Evolutionary conservation across 2,797 vertebrate species (phyloP).

Genomic region (Emys orbicularis): DNA sequence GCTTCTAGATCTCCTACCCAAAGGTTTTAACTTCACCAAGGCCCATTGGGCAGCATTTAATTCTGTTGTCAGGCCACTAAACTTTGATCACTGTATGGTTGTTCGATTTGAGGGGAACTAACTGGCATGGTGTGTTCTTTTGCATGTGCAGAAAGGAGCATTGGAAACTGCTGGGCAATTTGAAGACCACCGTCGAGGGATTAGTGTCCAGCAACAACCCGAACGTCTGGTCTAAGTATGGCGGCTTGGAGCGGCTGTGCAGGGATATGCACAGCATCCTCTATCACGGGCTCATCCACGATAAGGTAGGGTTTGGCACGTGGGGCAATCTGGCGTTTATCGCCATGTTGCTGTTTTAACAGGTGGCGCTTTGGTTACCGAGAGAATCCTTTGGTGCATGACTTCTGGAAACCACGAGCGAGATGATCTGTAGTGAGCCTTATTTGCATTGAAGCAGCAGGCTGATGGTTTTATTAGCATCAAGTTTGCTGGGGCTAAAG

Average conservation of each 20-base stretch:
- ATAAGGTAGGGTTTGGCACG: slow-evolving; percentile 85
- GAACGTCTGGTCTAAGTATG: slow-evolving; percentile 97
- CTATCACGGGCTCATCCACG: slow-evolving; percentile 92
- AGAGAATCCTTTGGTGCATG: not conserved
- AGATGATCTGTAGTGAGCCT: not conserved
- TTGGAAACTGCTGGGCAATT: slow-evolving; percentile 94
- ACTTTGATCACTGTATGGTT: not conserved
- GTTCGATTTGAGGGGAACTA: not conserved
- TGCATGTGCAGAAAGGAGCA: slow-evolving; percentile 88
- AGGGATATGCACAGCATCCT: slow-evolving; percentile 98
- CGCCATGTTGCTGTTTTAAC: not conserved
- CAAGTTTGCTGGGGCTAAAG: not conserved
- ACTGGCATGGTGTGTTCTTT: not conserved
- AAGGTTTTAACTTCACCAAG: not conserved
- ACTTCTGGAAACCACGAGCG: not conserved
- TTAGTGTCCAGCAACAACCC: slow-evolving; percentile 95
- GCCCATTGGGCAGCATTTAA: not conserved
- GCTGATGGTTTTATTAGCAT: not conserved
- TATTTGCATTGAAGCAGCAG: not conserved
- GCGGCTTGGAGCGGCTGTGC: slow-evolving; percentile 94
- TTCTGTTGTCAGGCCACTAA: not conserved
- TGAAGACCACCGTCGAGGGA: slow-evolving; percentile 97
- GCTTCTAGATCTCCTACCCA: not conserved
- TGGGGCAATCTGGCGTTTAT: not conserved
- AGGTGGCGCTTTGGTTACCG: not conserved